Conservation (phyloP, 2,113 vertebrate species). For the Orthonyx spaldingii region DNA sequence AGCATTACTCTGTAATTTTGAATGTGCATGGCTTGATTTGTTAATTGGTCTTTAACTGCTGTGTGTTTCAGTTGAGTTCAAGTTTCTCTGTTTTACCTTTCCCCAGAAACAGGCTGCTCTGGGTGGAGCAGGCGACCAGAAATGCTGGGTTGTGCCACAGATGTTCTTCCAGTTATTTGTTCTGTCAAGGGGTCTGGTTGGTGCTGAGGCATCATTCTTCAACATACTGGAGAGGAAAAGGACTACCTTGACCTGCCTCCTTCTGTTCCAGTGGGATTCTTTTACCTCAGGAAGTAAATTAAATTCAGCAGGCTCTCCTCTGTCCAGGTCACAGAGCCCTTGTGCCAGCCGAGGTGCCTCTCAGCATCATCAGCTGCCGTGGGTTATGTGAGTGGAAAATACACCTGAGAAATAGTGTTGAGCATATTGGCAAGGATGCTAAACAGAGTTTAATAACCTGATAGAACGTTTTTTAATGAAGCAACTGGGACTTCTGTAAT, state of each 20-base stretch:
- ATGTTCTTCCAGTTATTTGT: neutral
- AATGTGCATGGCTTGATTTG: neutral
- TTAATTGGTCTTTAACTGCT: neutral
- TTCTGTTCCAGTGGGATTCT: neutral
- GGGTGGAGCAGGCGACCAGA: neutral
- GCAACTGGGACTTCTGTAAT: neutral
- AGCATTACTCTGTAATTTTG: neutral
- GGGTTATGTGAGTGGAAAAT: neutral
- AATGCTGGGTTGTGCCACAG: neutral
- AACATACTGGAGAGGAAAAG: neutral
- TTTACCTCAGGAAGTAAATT: neutral
- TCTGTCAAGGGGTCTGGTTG: neutral
- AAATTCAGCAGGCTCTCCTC: neutral
- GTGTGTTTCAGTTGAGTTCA: neutral
- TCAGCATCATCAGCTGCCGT: neutral
- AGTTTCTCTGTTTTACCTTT: neutral
- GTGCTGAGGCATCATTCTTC: neutral
- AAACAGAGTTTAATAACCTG: neutral
- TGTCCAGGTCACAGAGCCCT: accelerated
- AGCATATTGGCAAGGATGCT: neutral
- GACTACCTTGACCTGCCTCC: neutral
- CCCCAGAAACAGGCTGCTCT: neutral
- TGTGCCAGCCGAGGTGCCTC: neutral
- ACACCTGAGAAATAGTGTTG: neutral
- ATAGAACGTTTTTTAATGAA: neutral